Conservation (phyloP, 1,140 invertebrate genomes). For the Aphelinus certus region DNA sequence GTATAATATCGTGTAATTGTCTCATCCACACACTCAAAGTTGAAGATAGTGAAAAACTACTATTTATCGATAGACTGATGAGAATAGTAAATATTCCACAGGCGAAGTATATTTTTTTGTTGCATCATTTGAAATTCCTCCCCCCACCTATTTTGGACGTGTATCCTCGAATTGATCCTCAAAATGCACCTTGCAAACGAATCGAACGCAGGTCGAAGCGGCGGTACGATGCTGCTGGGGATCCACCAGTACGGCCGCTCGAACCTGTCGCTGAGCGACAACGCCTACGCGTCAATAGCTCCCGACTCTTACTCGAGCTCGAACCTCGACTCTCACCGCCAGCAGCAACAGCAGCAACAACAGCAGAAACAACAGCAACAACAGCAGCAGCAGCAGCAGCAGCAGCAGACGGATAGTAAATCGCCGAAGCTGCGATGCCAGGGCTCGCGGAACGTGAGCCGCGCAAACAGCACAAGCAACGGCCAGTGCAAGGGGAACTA, state of each 20-base stretch:
- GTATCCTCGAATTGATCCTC: too few species aligned
- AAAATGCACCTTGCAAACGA: too few species aligned
- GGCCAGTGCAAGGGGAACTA: neutral
- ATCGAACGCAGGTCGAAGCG: conserved; percentile 38
- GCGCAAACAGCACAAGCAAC: conserved; percentile 33
- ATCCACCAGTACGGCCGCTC: conserved; percentile 55
- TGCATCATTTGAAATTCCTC: too few species aligned
- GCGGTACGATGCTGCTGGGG: conserved; percentile 57
- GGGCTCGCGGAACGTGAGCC: neutral
- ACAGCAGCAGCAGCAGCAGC: neutral
- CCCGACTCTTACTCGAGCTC: conserved; percentile 50
- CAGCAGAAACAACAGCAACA: neutral
- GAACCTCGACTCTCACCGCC: conserved; percentile 52
- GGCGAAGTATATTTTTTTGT: too few species aligned
- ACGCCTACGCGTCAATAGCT: conserved; percentile 55
- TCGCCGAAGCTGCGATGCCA: conserved; percentile 23
- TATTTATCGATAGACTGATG: too few species aligned
- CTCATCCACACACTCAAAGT: too few species aligned
- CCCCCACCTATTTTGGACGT: too few species aligned
- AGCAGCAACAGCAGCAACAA: conserved; percentile 14
- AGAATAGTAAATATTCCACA: too few species aligned
- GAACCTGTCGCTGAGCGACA: conserved; percentile 49
- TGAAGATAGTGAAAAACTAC: too few species aligned
- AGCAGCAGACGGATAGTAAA: conserved; percentile 14
- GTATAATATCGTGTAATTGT: too few species aligned